These are phyloP conservation scores for Natator depressus DNA, from an alignment of 2,113 vertebrate species.

Conservation along the genomic window DNA sequence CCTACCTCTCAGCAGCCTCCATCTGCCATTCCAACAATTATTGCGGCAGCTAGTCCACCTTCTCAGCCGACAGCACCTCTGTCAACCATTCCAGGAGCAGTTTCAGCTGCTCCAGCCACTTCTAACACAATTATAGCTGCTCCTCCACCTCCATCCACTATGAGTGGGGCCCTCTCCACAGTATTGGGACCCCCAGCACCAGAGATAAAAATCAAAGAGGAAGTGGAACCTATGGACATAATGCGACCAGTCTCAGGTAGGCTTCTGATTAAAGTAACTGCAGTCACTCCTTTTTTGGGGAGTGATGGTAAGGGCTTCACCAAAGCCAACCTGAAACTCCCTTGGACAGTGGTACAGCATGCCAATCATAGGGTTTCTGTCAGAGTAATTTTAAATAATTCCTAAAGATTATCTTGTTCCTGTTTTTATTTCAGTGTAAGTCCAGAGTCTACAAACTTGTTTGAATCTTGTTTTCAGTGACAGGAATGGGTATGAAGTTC, in stretches of 20 bases:
- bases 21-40: slow-evolving; percentile 89
- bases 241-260: slow-evolving; percentile 82
- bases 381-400: neutral
- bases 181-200: slow-evolving; percentile 84
- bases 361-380: neutral
- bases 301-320: neutral
- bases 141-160: slow-evolving; percentile 85
- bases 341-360: neutral
- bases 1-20: slow-evolving; percentile 87
- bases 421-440: neutral
- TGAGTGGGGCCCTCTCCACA: slow-evolving; percentile 83
- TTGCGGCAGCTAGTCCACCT: slow-evolving; percentile 86
- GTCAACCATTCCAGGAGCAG: slow-evolving; percentile 85
- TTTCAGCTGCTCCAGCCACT: slow-evolving; percentile 82
- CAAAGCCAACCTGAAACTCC: neutral
- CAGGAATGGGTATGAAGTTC: neutral
- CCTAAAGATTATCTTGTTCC: neutral
- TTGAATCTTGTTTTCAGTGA: neutral
- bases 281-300: neutral
- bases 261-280: neutral
- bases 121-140: slow-evolving; percentile 88
- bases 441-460: neutral
- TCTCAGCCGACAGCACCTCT: slow-evolving; percentile 88
- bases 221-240: slow-evolving; percentile 90
- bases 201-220: slow-evolving; percentile 94